A percentile compares a stretch with the other conserved stretches of the same genome.
These are phyloP conservation scores for Furcifer pardalis DNA, from an alignment of 2,797 vertebrate genomes.

Conservation along the genomic window DNA sequence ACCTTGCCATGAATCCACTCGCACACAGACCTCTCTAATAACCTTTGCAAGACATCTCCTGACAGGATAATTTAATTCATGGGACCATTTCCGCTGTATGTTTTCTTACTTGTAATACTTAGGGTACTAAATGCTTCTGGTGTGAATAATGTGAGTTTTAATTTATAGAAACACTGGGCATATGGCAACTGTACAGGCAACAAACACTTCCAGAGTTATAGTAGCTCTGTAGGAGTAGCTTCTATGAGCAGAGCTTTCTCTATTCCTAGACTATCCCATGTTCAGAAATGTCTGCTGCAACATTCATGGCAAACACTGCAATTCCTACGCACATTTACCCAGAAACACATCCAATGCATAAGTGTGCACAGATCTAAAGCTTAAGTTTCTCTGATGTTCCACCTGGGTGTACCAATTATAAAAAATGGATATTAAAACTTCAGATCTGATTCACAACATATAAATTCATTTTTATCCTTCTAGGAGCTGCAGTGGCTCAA, in stretches of 20 bases:
- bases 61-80: neutral
- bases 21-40: neutral
- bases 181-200: neutral
- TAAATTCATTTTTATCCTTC: neutral
- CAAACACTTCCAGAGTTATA: neutral
- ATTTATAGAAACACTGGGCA: neutral
- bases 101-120: neutral
- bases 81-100: too few relatives aligned
- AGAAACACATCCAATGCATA: neutral
- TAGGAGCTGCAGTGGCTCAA: fast-evolving
- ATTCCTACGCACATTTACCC: neutral
- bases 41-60: neutral
- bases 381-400: neutral
- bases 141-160: neutral
- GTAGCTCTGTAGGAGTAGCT: neutral
- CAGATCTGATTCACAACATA: neutral
- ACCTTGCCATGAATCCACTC: neutral
- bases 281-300: neutral
- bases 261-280: neutral
- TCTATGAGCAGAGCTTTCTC: neutral
- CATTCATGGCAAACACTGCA: neutral
- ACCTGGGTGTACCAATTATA: neutral
- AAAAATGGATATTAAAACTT: neutral
- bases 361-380: neutral
- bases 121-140: neutral